phyloP scores from a whole-genome alignment of 1,140 invertebrate species.

The Drosophila mayri region DNA sequence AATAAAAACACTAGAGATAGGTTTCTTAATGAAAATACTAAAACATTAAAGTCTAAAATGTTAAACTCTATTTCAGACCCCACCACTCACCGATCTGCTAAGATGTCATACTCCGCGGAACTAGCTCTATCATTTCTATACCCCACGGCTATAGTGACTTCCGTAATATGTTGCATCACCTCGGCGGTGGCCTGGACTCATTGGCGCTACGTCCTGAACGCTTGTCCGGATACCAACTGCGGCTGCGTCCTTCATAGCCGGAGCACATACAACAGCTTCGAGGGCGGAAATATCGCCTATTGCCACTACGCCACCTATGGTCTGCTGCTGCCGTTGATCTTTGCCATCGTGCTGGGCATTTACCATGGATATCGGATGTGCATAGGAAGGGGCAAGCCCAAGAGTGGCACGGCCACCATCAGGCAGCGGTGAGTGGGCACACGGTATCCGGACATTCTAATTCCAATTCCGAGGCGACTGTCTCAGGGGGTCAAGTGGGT shows the following conservation, averaged over 20 bases:
- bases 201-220: constrained; percentile 88
- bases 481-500: constrained; percentile 64
- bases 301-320: constrained; percentile 88
- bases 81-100: constrained; percentile 7
- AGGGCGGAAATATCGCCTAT: constrained; percentile 88
- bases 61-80: not conserved
- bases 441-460: constrained; percentile 29
- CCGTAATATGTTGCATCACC: constrained; percentile 86
- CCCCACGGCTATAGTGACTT: constrained; percentile 85
- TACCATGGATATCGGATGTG: constrained; percentile 90
- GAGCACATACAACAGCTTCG: constrained; percentile 87
- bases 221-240: constrained; percentile 88
- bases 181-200: constrained; percentile 88
- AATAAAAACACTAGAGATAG: not conserved
- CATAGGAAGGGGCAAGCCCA: constrained; percentile 86
- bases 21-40: not conserved
- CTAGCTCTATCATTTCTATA: constrained; percentile 86
- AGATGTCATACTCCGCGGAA: constrained; percentile 85
- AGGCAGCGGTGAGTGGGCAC: constrained; percentile 86
- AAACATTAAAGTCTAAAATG: no score
- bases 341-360: constrained; percentile 86
- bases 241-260: constrained; percentile 89
- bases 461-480: constrained; percentile 42
- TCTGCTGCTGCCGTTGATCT: constrained; percentile 86
- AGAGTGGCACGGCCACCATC: constrained; percentile 85